phyloP scores from a whole-genome alignment of 2,113 vertebrate genomes.

The Eurypyga helias region DNA sequence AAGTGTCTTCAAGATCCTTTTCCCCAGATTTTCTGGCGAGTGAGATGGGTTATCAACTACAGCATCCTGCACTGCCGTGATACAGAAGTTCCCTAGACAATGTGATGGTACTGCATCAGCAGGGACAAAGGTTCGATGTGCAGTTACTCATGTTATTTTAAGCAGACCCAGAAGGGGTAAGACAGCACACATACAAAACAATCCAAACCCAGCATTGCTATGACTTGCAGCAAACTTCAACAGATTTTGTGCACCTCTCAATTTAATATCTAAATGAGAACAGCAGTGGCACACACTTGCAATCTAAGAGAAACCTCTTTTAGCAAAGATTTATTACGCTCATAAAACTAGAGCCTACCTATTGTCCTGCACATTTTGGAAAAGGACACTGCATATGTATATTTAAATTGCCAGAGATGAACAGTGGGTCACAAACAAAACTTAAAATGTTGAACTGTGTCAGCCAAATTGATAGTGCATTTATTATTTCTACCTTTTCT shows the following conservation, averaged over 20 bases:
- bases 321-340: background rate
- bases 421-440: slow-evolving; percentile 22
- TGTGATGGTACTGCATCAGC: background rate
- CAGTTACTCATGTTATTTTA: background rate
- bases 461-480: background rate
- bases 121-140: background rate
- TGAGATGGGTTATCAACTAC: background rate
- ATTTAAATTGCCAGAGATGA: slow-evolving; percentile 13
- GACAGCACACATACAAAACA: background rate
- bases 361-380: background rate
- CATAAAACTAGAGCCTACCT: background rate
- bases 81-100: background rate
- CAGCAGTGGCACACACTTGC: background rate
- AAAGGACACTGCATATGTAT: background rate
- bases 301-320: background rate
- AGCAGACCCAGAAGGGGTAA: background rate
- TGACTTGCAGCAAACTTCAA: background rate
- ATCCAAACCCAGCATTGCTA: background rate
- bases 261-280: background rate
- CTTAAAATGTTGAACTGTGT: background rate
- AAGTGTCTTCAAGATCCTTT: background rate
- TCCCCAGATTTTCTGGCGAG: background rate
- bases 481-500: slow-evolving; percentile 10
- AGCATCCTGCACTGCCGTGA: background rate
- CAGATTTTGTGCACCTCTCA: background rate